Evolutionary conservation across 2,797 vertebrate genomes (phyloP).

Genomic region (Chaenodraco wilsoni): DNA sequence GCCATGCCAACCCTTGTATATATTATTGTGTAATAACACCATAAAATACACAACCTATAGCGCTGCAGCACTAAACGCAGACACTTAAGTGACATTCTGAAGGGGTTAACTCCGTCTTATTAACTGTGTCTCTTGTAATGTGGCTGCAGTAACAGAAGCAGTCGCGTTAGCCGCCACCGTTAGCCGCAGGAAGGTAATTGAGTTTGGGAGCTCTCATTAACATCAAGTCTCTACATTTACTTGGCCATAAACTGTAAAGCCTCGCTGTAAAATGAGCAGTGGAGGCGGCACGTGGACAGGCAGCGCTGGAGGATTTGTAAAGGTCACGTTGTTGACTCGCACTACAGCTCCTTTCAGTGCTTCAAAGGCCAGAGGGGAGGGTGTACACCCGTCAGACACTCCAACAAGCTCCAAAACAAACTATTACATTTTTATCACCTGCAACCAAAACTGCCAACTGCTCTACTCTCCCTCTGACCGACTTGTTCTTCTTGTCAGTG

Average conservation of each 20-base stretch:
- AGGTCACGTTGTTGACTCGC: slow-evolving; percentile 48
- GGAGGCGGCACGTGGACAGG: slow-evolving; percentile 40
- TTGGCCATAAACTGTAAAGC: slow-evolving; percentile 65
- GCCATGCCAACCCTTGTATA: slow-evolving; percentile 70
- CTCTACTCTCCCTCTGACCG: slow-evolving; percentile 28
- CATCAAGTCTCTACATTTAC: slow-evolving; percentile 67
- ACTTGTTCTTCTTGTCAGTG: slow-evolving; percentile 21
- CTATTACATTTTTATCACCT: slow-evolving; percentile 74
- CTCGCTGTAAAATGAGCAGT: slow-evolving; percentile 50
- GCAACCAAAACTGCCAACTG: slow-evolving; percentile 43
- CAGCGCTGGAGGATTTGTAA: slow-evolving; percentile 36
- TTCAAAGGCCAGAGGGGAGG: slow-evolving; percentile 62
- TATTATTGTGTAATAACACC: slow-evolving; percentile 63
- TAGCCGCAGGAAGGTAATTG: slow-evolving; percentile 53
- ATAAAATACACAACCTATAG: slow-evolving; percentile 74
- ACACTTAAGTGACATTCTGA: slow-evolving; percentile 63
- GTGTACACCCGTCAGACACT: slow-evolving; percentile 48
- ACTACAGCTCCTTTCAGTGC: slow-evolving; percentile 48
- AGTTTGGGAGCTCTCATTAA: slow-evolving; percentile 75
- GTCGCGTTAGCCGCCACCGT: slow-evolving; percentile 37
- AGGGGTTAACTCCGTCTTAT: slow-evolving; percentile 60
- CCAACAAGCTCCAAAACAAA: slow-evolving; percentile 69
- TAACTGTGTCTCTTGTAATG: slow-evolving; percentile 66
- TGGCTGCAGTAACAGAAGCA: slow-evolving; percentile 55
- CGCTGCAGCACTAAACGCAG: slow-evolving; percentile 49